Evolutionary conservation across 2,888 invertebrate species (phyloP), one percentile per base, ranked within the genome.

Genomic region (Limnephilus rhombicus): DNA sequence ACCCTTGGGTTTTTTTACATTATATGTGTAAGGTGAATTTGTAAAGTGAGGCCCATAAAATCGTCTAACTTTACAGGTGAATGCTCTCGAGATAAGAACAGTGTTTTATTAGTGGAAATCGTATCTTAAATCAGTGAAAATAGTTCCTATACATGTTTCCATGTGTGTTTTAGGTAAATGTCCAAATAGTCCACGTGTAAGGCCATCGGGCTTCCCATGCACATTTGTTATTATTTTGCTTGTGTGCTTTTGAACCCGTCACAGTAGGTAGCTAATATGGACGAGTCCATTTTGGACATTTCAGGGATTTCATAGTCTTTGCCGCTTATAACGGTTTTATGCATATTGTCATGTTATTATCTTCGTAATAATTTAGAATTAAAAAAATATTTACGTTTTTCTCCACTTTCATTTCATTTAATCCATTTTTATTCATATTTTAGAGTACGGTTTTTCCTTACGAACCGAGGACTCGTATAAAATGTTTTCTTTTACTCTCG

Each of bases 181-280:
- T 91, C 86, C 80, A n/a, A 80, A 89, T 24, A 85, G 86, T 87
- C 96, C 96, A 96, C 96, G 96, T 96, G 96, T 95, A 95, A 95
- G 94, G 95, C 95, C 95, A 95, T 95, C 95, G 94, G 96, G 95
- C 94, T 96, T 96, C 96, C 92, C 96, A 96, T 96, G 97, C 97
- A 96, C 96, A 96, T 97, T 97, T 97, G 97, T 97, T 97, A 96
- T 97, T 97, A 97, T 97, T 97, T 97, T 97, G 97, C 96, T 96
- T 96, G 96, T 96, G 96, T 97, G 96, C 96, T 97, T 95, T 97
- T 97, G 96, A 97, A 95, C 96, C 96, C 95, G 95, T 95, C 94
- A 94, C 94, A 92, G 94, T 94, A 95, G 94, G 94, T 94, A 94
- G 91, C 94, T 94, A 94, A 95, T 95, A 95, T 95, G 95, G 96